Evolutionary conservation across 2,113 vertebrate species (phyloP), one percentile per base, ranked within the genome.

Genomic region (Tupaia chinensis): DNA sequence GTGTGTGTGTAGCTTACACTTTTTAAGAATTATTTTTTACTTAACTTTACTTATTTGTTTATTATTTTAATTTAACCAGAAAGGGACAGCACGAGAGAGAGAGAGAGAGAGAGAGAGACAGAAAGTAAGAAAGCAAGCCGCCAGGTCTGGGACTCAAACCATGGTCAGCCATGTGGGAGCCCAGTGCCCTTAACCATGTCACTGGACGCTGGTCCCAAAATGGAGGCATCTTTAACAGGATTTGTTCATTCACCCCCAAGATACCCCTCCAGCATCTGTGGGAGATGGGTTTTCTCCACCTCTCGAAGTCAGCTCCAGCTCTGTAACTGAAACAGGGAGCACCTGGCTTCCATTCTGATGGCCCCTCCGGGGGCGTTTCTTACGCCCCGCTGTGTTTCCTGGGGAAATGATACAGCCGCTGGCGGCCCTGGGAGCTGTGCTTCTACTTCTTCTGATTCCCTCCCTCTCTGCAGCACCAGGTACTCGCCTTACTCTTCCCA

Each of bases 311-410:
- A 6, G 9, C 19, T 66, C 23, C 4, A n/a, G 34, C 14, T 87
- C 73, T 74, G 7, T 6, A 23, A 93, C 25, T 29, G 81, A 88
- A 69, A 27, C 25, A 80, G 4, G 5, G 20, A 19, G 13, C 0
- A 12, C 5, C 25, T 16, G 12, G 9, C 5, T 92, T 54, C 34
- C 72, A 29, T 19, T 22, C 6, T 69, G 53, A 9, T 10, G 22
- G 32, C 11, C 20, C 1, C 0, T 0, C 22, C 9, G 0, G 1
- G 0, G 1, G 0, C 61, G 74, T 61, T 66, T 77, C 8, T n/a
- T 34, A 29, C 7, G 0, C 22, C 5, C 0, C 19, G 44, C 5
- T 79, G 29, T 22, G 17, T 61, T 61, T 63, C 72, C 29, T n/a
- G 34, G 22, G 34, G 27, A 34, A 23, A n/a, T 3, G 9, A 17